Percentiles rank a stretch among this genome's conserved stretches.
Evolutionary conservation across 2,797 vertebrate genomes (phyloP).

Genomic region (Poecilia velifera): DNA sequence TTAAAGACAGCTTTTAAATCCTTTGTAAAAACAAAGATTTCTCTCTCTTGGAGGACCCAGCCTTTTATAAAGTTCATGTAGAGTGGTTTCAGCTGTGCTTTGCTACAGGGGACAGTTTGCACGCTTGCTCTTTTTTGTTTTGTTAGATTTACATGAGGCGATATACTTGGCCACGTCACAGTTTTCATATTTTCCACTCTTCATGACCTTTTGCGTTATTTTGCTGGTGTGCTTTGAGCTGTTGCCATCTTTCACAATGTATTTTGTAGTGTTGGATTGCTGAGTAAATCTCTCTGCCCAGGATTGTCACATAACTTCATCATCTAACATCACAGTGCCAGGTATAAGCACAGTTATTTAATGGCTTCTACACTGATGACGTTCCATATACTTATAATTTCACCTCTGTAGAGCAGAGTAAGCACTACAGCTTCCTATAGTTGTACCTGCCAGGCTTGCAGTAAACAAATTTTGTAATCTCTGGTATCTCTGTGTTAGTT

Average conservation of each 20-base stretch:
- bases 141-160: conserved; percentile 1
- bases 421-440: neutral
- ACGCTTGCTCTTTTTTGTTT: neutral
- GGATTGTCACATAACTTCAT: neutral
- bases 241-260: neutral
- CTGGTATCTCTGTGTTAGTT: neutral
- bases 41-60: neutral
- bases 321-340: neutral
- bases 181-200: neutral
- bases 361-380: neutral
- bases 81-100: conserved; percentile 21
- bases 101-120: conserved; percentile 9
- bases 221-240: neutral
- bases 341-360: neutral
- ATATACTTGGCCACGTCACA: neutral
- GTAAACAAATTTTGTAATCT: neutral
- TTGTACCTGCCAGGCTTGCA: neutral
- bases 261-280: neutral
- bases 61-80: conserved; percentile 5
- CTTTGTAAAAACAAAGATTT: neutral
- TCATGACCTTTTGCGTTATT: neutral
- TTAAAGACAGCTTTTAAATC: neutral
- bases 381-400: neutral
- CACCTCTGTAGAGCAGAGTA: neutral
- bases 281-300: neutral